phyloP scores from a whole-genome alignment of 2,113 vertebrate species.

The Amazona guildingii region DNA sequence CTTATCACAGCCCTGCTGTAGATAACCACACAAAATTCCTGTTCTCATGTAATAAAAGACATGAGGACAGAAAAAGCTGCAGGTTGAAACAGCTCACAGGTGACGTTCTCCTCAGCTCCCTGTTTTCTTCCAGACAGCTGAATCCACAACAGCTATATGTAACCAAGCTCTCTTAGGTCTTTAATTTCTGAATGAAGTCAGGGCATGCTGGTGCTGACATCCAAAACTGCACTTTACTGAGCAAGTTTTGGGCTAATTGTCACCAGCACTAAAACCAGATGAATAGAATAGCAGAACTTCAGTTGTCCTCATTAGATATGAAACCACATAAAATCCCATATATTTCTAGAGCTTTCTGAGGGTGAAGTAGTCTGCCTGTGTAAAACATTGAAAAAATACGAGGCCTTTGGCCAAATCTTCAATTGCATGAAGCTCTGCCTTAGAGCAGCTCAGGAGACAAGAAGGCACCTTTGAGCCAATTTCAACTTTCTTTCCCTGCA shows the following conservation, averaged over 20 bases:
- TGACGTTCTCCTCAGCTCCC: background rate
- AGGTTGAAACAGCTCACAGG: background rate
- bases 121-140: background rate
- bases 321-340: background rate
- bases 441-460: background rate
- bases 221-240: background rate
- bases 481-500: background rate
- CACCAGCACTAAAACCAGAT: background rate
- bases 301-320: background rate
- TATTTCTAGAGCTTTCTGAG: background rate
- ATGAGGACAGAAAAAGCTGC: background rate
- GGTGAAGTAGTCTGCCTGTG: background rate
- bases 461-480: background rate
- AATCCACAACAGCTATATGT: background rate
- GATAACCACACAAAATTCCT: background rate
- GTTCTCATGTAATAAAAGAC: background rate
- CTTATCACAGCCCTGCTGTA: background rate
- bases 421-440: background rate
- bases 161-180: background rate
- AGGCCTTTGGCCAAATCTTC: background rate
- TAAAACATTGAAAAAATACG: background rate
- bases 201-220: background rate
- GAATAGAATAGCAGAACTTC: background rate
- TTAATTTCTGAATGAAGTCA: background rate
- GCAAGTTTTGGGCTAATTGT: background rate